Evolutionary conservation across 2,888 invertebrate genomes (phyloP).

Genomic region (Harpagoxenus sublaevis): DNA sequence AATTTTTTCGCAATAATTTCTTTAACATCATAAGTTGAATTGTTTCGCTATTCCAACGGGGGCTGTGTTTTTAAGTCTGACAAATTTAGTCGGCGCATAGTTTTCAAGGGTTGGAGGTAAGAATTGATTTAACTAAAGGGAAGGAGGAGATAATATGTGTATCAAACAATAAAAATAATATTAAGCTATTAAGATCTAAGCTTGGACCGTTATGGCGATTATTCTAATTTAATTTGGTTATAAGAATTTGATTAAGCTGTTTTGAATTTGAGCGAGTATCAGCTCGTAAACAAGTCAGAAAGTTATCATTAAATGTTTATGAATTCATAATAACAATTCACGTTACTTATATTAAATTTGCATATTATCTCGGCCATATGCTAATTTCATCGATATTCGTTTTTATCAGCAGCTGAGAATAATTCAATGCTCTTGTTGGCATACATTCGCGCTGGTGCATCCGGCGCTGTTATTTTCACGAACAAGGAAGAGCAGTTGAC

Average conservation of each 20-base stretch:
- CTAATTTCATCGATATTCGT: slow-evolving; percentile 6
- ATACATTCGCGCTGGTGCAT: slow-evolving; percentile 3
- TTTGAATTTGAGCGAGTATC: slow-evolving; percentile 4
- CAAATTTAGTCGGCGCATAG: too few relatives aligned
- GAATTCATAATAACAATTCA: slow-evolving; percentile 20
- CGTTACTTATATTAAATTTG: neutral
- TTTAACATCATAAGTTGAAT: too few relatives aligned
- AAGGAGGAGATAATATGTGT: too few relatives aligned
- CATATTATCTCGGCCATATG: neutral
- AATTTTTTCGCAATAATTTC: too few relatives aligned
- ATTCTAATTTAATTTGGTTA: too few relatives aligned
- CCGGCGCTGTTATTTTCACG: slow-evolving; percentile 23
- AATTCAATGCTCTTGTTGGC: slow-evolving; percentile 33
- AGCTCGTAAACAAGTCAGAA: neutral
- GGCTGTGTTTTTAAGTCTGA: too few relatives aligned
- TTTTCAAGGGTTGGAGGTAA: too few relatives aligned
- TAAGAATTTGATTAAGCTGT: neutral
- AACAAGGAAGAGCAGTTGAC: slow-evolving; percentile 35
- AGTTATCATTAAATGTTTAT: slow-evolving; percentile 7
- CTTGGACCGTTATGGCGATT: too few relatives aligned
- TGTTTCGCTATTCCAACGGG: too few relatives aligned
- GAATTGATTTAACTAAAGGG: too few relatives aligned
- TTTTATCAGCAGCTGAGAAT: slow-evolving; percentile 20
- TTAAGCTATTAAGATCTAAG: too few relatives aligned
- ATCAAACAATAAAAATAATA: too few relatives aligned